Conservation (phyloP, 1,140 invertebrate species). For the Anastrepha obliqua region DNA sequence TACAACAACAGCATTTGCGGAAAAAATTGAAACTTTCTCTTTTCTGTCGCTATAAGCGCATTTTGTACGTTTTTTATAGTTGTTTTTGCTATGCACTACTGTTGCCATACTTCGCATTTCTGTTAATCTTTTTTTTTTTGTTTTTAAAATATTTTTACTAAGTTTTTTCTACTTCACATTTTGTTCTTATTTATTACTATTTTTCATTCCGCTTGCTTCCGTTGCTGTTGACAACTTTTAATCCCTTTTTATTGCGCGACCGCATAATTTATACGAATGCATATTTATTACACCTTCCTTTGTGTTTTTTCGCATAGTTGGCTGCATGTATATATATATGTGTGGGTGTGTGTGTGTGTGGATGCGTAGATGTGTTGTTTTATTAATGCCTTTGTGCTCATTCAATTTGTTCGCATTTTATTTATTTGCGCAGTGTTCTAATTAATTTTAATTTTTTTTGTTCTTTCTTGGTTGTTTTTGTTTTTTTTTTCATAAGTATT, state of each 20-base stretch:
- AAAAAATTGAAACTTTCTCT: background rate
- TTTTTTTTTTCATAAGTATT: background rate
- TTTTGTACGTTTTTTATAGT: background rate
- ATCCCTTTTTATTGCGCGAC: constrained; percentile 43
- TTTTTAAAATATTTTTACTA: background rate
- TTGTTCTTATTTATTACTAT: constrained; percentile 11
- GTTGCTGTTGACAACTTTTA: constrained; percentile 42
- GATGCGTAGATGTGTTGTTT: background rate
- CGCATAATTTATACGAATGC: constrained; percentile 13
- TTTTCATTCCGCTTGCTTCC: background rate
- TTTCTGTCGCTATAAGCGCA: background rate
- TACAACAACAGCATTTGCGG: background rate
- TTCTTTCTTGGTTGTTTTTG: background rate
- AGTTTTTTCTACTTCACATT: background rate
- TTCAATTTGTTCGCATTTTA: background rate
- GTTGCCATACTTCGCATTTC: background rate
- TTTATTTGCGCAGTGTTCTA: constrained; percentile 34
- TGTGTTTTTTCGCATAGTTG: background rate
- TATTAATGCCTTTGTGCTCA: background rate
- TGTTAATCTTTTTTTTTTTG: background rate
- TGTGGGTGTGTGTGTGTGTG: background rate
- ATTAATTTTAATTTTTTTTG: constrained; percentile 28
- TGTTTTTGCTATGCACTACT: background rate
- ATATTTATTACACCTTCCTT: background rate
- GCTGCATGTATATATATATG: background rate